Percentiles rank a stretch among this genome's conserved stretches.
These are phyloP conservation scores for Aphidius gifuensis DNA, from an alignment of 1,140 invertebrate genomes.

Conservation along the genomic window DNA sequence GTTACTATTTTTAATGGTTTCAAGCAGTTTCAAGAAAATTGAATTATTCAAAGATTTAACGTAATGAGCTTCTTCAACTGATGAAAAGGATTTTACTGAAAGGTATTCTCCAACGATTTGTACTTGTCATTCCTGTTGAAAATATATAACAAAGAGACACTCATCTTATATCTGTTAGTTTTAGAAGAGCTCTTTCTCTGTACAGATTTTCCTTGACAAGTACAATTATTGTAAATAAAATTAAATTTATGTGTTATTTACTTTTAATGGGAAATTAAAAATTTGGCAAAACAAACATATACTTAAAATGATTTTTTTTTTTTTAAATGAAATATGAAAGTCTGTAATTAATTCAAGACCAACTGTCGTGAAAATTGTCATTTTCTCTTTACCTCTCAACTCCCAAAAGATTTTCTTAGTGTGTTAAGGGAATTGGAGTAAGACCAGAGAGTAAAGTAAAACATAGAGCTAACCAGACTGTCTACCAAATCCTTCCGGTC, in stretches of 20 bases:
- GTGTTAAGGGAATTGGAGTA: not conserved
- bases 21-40: too few species aligned
- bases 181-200: too few species aligned
- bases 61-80: conserved; percentile 1
- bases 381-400: conserved; percentile 17
- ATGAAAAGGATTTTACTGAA: not conserved
- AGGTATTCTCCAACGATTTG: not conserved
- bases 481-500: conserved; percentile 35
- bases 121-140: not conserved
- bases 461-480: conserved; percentile 30
- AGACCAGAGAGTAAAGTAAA: not conserved
- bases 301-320: not conserved
- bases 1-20: too few species aligned
- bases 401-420: conserved; percentile 15
- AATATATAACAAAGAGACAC: too few species aligned
- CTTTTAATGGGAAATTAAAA: not conserved
- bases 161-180: too few species aligned
- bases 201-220: too few species aligned
- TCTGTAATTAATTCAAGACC: conserved; percentile 35
- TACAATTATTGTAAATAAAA: too few species aligned
- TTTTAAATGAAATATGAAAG: not conserved
- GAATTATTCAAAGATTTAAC: not conserved
- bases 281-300: not conserved
- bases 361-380: conserved; percentile 34
- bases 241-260: too few species aligned